Base-by-base conservation (phyloP, 1,140 invertebrate genomes). In the Chrysomallon squamiferum region DNA sequence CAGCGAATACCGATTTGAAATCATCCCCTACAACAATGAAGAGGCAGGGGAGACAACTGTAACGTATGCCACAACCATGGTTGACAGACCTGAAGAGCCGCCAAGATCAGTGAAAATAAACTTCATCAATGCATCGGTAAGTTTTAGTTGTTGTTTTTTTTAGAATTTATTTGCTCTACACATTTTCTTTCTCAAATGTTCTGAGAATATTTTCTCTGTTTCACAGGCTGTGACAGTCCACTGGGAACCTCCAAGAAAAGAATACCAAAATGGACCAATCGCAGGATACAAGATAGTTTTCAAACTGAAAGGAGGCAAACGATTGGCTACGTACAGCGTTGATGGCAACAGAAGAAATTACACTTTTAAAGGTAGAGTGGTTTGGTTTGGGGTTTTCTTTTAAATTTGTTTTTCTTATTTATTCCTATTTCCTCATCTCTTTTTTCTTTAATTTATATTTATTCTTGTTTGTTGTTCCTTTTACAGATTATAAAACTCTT, bases 231-330 rank as follows among this genome's bases (percentile, higher is more conserved):
- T 96, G n/a, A 88, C 92, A 25, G 90, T 98, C 6, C 89, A 92
- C 54, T 99, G 96, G 96, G 92, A 95, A 76, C 92, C 93, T 2
- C 80, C 78, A 6, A 66, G 62, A 0, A 41, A 62, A 25, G 66
- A 71, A 13, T 33, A 91, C 43, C 90, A 90, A 79, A 97, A 97
- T 85, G 96, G 96, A 1, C 87, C 93, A 29, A 93, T 98, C 22
- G 95, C 93, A 0, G 95, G 95, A 0, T 98, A 97, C 86, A 96
- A 96, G 87, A 90, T 98, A 59, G 90, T 93, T 54, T 96, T 94
- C 86, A 91, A 63, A 57, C 62, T 20, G 20, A 68, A 67, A 22
- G 43, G 38, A 13, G 66, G 67, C 0, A 41, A 60, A 11, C 38
- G 63, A 29, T 22, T 68, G 45, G 63, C 70, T 27, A 68, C 49